phyloP scores from a whole-genome alignment of 2,888 invertebrate genomes.

The Acleris sparsana region DNA sequence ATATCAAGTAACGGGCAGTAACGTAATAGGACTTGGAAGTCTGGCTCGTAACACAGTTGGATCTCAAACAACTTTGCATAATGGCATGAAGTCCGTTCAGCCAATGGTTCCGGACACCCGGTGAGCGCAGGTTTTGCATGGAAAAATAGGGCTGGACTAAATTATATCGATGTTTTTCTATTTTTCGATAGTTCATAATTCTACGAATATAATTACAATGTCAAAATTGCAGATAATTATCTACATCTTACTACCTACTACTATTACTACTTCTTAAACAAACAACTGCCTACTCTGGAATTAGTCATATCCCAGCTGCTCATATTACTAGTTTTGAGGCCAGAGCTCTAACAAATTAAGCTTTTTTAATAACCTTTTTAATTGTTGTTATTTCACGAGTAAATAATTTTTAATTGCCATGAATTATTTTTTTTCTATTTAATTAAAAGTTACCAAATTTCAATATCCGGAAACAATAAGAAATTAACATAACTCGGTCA shows the following conservation, averaged over 20 bases:
- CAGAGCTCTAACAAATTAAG: too few relatives aligned
- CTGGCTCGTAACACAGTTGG: constrained; percentile 1
- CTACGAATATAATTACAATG: too few relatives aligned
- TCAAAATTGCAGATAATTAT: too few relatives aligned
- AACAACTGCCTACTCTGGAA: too few relatives aligned
- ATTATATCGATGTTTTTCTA: background rate
- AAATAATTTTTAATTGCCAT: too few relatives aligned
- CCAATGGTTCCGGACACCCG: constrained; percentile 14
- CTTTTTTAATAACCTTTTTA: too few relatives aligned
- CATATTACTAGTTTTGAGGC: too few relatives aligned
- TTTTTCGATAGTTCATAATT: background rate
- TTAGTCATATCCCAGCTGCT: too few relatives aligned
- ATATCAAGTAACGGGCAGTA: background rate
- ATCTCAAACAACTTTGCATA: constrained; percentile 28
- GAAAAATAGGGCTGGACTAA: constrained; percentile 9
- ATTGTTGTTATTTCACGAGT: too few relatives aligned
- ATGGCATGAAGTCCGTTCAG: constrained; percentile 19
- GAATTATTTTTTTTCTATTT: too few relatives aligned
- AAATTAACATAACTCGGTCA: background rate
- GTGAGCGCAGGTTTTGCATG: constrained; percentile 17
- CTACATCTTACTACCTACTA: too few relatives aligned
- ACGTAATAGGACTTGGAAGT: background rate
- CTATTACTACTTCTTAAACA: too few relatives aligned
- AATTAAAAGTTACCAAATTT: constrained; percentile 4
- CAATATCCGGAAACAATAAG: background rate